phyloP scores from a whole-genome alignment of 2,797 vertebrate genomes.

The Artibeus jamaicensis region DNA sequence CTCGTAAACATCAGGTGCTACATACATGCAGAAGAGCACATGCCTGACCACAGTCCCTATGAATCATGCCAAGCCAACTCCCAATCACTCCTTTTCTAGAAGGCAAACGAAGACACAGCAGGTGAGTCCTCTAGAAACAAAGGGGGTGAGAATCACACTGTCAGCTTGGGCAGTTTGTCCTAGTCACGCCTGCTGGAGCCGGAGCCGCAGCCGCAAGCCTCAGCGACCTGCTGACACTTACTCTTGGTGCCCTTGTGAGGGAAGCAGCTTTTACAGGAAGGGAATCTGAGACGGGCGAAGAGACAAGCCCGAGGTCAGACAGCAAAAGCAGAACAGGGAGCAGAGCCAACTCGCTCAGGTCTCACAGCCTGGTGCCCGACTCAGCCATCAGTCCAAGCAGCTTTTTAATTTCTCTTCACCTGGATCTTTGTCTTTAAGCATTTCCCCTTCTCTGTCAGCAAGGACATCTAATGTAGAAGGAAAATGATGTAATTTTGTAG shows the following conservation, averaged over 20 bases:
- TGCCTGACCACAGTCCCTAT: not conserved
- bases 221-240: not conserved
- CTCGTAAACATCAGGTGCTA: not conserved
- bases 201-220: not conserved
- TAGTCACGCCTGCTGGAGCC: not conserved
- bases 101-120: not conserved
- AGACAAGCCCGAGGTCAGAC: not conserved
- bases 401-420: not conserved
- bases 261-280: constrained; percentile 13
- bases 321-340: not conserved
- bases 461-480: not conserved
- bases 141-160: not conserved
- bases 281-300: constrained; percentile 36
- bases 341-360: not conserved
- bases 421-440: not conserved
- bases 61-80: not conserved
- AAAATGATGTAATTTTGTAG: not conserved
- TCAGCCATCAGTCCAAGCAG: not conserved
- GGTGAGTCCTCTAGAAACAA: not conserved
- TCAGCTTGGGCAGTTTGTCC: not conserved
- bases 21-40: not conserved
- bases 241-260: not conserved
- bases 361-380: not conserved
- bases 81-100: constrained; percentile 9
- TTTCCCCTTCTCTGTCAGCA: not conserved